Evolutionary conservation across 2,113 vertebrate genomes (phyloP).

Genomic region (Onychostruthus taczanowskii): DNA sequence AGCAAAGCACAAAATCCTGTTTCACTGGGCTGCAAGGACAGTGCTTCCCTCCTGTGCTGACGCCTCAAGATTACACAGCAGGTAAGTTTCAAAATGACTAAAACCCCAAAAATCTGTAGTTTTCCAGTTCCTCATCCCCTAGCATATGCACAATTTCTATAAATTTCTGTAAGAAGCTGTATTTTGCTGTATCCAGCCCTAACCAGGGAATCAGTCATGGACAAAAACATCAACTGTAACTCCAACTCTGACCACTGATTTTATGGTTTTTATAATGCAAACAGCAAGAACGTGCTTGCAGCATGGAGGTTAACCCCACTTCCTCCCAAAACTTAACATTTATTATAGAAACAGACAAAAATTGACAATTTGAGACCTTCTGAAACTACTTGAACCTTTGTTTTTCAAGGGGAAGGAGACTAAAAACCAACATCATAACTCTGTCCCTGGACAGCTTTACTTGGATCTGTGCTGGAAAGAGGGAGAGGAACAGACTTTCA

Average conservation of each 20-base stretch:
- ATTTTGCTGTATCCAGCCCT: neutral
- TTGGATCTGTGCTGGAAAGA: neutral
- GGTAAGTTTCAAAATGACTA: neutral
- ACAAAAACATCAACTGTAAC: neutral
- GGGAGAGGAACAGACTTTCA: neutral
- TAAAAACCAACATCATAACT: neutral
- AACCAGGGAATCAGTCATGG: neutral
- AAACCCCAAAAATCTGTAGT: neutral
- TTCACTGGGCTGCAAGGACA: neutral
- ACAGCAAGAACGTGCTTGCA: accelerated
- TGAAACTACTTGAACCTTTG: neutral
- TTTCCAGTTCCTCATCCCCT: neutral
- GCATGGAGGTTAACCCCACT: neutral
- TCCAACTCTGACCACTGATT: neutral
- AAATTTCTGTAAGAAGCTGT: neutral
- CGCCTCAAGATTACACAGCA: neutral
- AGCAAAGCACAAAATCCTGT: neutral
- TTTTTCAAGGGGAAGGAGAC: neutral
- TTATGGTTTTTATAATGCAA: neutral
- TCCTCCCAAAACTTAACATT: neutral
- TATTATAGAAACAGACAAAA: neutral
- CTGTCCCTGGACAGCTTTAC: neutral
- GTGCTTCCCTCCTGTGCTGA: accelerated
- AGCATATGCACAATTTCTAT: too few species aligned
- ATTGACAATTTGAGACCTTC: neutral